These are phyloP conservation scores for Syngnathus rostellatus DNA, from an alignment of 2,797 vertebrate species.

Conservation along the genomic window DNA sequence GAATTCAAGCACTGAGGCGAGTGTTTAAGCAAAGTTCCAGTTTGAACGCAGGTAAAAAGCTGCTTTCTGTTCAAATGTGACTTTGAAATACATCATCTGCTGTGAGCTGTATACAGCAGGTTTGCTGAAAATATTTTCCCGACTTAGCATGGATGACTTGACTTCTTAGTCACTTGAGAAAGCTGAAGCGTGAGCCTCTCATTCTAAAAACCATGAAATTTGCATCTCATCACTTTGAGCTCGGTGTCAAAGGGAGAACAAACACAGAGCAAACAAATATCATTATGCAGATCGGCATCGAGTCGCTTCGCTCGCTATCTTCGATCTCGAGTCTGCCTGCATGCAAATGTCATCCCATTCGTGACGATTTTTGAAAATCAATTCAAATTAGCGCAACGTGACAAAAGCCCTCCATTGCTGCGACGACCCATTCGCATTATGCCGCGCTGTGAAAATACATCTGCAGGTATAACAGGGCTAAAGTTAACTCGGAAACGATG, in stretches of 20 bases:
- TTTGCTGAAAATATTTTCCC: slow-evolving; percentile 14
- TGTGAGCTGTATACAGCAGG: slow-evolving; percentile 1
- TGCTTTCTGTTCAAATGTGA: slow-evolving; percentile 8
- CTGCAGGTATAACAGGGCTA: slow-evolving; percentile 10
- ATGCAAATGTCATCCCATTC: slow-evolving; percentile 23
- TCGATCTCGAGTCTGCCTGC: slow-evolving; percentile 27
- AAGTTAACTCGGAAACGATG: slow-evolving; percentile 9
- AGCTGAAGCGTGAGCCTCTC: slow-evolving; percentile 14
- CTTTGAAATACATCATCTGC: slow-evolving; percentile 7
- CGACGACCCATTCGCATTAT: slow-evolving; percentile 6
- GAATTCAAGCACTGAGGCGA: neutral
- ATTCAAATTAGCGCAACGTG: slow-evolving; percentile 22
- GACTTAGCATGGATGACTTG: slow-evolving; percentile 6
- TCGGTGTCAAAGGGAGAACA: slow-evolving; percentile 30
- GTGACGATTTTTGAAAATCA: slow-evolving; percentile 10
- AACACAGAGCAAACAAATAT: slow-evolving; percentile 35
- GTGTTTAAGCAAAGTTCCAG: neutral
- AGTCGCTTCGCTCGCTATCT: slow-evolving; percentile 21
- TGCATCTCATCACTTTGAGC: slow-evolving; percentile 37
- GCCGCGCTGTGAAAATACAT: neutral
- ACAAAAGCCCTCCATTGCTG: slow-evolving; percentile 17
- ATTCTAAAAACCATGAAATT: slow-evolving; percentile 26
- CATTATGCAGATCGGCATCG: slow-evolving; percentile 25
- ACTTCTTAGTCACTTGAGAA: slow-evolving; percentile 29
- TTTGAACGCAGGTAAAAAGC: slow-evolving; percentile 1